A percentile compares a stretch with the other conserved stretches of the same genome.
These are phyloP conservation scores for Glyphotaelius pellucidus DNA, from an alignment of 2,888 invertebrate genomes.

Conservation along the genomic window DNA sequence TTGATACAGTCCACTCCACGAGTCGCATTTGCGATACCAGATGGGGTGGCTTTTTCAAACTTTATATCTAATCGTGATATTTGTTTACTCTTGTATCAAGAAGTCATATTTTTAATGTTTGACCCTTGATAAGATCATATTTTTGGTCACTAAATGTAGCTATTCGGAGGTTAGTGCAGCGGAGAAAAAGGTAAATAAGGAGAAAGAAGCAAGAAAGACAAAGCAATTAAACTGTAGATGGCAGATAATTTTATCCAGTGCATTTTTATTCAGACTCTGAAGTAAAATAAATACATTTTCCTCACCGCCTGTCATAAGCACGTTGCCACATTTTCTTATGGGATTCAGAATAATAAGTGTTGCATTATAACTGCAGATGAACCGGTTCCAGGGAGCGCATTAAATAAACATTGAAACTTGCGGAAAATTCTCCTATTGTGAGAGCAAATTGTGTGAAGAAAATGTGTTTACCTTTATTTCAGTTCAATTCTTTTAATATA, in stretches of 20 bases:
- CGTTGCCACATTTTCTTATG: slow-evolving; percentile 31
- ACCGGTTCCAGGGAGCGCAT: not conserved
- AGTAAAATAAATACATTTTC: slow-evolving; percentile 12
- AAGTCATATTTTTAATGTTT: not conserved
- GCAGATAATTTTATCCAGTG: slow-evolving; percentile 58
- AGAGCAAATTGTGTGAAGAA: not conserved
- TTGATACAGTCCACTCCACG: no score
- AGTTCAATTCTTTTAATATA: not conserved
- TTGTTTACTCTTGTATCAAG: no score
- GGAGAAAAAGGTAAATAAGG: not conserved
- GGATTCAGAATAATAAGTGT: not conserved
- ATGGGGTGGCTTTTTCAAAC: no score
- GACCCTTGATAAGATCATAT: not conserved
- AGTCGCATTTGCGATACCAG: no score
- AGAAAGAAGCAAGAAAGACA: slow-evolving; percentile 46
- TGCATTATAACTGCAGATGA: not conserved
- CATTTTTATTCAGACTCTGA: slow-evolving; percentile 49
- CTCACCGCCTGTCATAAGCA: slow-evolving; percentile 31
- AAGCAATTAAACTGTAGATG: slow-evolving; percentile 63
- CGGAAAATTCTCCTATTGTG: not conserved
- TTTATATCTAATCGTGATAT: no score
- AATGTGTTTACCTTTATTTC: not conserved
- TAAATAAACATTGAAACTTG: not conserved
- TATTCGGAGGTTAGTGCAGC: not conserved
- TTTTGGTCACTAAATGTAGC: not conserved